These are phyloP conservation scores for Epistrophe grossulariae DNA, from an alignment of 2,888 invertebrate genomes.

Conservation along the genomic window DNA sequence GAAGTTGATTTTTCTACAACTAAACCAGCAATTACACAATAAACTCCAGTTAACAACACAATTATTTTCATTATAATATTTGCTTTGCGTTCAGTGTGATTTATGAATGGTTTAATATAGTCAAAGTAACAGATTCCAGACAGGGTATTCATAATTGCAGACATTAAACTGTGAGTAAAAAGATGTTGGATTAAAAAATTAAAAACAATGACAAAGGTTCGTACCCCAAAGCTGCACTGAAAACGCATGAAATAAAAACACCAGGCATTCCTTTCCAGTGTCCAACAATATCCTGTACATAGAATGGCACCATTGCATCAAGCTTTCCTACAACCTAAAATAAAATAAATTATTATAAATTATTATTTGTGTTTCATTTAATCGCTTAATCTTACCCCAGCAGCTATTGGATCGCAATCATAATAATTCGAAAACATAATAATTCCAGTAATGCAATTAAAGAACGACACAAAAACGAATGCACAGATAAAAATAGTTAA, in stretches of 20 bases:
- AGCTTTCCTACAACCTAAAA: constrained; percentile 80
- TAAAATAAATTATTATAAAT: neutral
- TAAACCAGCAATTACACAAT: constrained; percentile 85
- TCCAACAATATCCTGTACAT: constrained; percentile 85
- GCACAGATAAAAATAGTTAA: constrained; percentile 85
- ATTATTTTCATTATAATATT: constrained; percentile 83
- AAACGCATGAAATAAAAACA: constrained; percentile 86
- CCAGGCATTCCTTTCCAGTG: constrained; percentile 85
- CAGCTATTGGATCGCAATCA: constrained; percentile 86
- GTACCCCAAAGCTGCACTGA: constrained; percentile 86
- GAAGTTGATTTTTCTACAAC: constrained; percentile 82
- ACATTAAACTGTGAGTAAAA: constrained; percentile 82
- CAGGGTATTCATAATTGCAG: constrained; percentile 84
- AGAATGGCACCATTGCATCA: constrained; percentile 85
- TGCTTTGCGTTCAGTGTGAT: constrained; percentile 81
- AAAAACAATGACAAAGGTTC: neutral
- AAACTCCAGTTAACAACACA: constrained; percentile 83
- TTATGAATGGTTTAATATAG: constrained; percentile 82
- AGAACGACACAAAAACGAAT: constrained; percentile 84
- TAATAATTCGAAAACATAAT: constrained; percentile 86
- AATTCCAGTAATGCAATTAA: constrained; percentile 86
- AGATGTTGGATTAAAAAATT: neutral
- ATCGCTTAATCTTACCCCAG: constrained; percentile 80
- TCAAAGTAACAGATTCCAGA: constrained; percentile 85
- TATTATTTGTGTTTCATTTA: neutral